phyloP scores from a whole-genome alignment of 2,113 vertebrate species.

The Gopherus flavomarginatus region DNA sequence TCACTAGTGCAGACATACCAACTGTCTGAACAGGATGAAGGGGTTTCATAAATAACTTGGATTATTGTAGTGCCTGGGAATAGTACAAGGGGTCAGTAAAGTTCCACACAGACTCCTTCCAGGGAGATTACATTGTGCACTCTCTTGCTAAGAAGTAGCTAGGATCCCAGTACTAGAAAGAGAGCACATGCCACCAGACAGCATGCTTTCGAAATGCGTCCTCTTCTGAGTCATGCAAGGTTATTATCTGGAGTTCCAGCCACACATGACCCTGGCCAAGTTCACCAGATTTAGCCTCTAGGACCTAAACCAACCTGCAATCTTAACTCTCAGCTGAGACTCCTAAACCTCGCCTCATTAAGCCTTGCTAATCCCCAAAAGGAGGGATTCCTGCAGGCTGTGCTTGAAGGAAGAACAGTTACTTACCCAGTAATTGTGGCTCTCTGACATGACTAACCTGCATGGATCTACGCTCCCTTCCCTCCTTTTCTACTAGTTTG shows the following conservation, averaged over 20 bases:
- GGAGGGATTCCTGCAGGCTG: background rate
- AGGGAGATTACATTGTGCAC: background rate
- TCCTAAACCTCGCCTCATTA: background rate
- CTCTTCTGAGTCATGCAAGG: background rate
- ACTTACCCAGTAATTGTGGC: background rate
- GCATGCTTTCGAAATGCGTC: background rate
- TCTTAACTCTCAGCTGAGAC: background rate
- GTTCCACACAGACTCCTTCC: background rate
- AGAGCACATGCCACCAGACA: background rate
- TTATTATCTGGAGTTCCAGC: background rate
- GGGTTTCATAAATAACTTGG: background rate
- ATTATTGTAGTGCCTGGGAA: background rate
- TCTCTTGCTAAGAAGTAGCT: background rate
- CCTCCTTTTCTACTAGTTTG: conserved; percentile 10
- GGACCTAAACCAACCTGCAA: background rate
- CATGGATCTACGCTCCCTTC: conserved; percentile 30
- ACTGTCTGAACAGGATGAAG: background rate
- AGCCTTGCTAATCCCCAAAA: background rate
- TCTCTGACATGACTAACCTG: conserved; percentile 33
- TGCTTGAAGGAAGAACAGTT: conserved; percentile 25
- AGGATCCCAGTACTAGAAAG: background rate
- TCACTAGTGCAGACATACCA: too few species aligned
- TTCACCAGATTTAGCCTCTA: background rate
- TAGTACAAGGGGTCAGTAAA: background rate
- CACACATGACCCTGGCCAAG: background rate